phyloP scores from a whole-genome alignment of 1,140 invertebrate species.

The Eupeodes corollae region DNA sequence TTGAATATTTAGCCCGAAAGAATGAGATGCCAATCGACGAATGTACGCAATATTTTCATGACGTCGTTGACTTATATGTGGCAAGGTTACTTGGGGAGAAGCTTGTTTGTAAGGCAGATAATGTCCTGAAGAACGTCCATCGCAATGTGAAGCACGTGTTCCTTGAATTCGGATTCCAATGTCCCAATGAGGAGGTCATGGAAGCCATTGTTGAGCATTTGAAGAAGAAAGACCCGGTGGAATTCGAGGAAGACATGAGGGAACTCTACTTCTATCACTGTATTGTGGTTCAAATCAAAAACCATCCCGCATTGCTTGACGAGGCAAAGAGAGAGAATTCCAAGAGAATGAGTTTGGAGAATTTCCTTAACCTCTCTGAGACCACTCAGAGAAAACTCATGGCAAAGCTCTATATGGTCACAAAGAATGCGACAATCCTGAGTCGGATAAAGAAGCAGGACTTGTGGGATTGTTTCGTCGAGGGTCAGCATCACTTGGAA shows the following conservation, averaged over 20 bases:
- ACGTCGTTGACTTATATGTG: conserved; percentile 32
- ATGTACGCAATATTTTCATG: conserved; percentile 26
- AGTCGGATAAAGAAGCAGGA: conserved; percentile 19
- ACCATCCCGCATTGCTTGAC: conserved; percentile 13
- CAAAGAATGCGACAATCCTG: conserved; percentile 17
- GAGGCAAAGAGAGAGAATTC: conserved; percentile 14
- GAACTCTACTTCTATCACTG: conserved; percentile 27
- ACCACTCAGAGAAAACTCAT: conserved; percentile 14
- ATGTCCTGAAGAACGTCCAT: conserved; percentile 27
- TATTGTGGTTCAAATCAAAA: conserved; percentile 21
- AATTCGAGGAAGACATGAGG: conserved; percentile 20
- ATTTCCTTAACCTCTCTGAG: conserved; percentile 19
- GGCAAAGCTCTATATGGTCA: conserved; percentile 25
- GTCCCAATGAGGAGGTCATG: conserved; percentile 21
- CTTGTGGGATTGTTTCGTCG: conserved; percentile 28
- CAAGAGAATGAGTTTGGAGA: conserved; percentile 20
- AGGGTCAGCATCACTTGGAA: conserved; percentile 9
- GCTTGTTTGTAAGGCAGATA: conserved; percentile 32
- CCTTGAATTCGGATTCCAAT: conserved; percentile 29
- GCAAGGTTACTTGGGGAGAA: conserved; percentile 28
- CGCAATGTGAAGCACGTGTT: conserved; percentile 29
- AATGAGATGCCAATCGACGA: conserved; percentile 19
- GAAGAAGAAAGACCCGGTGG: conserved; percentile 14
- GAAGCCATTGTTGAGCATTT: conserved; percentile 30
- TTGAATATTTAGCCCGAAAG: conserved; percentile 29